These are phyloP conservation scores for Silurus asotus DNA, from an alignment of 2,113 vertebrate species.

Conservation along the genomic window DNA sequence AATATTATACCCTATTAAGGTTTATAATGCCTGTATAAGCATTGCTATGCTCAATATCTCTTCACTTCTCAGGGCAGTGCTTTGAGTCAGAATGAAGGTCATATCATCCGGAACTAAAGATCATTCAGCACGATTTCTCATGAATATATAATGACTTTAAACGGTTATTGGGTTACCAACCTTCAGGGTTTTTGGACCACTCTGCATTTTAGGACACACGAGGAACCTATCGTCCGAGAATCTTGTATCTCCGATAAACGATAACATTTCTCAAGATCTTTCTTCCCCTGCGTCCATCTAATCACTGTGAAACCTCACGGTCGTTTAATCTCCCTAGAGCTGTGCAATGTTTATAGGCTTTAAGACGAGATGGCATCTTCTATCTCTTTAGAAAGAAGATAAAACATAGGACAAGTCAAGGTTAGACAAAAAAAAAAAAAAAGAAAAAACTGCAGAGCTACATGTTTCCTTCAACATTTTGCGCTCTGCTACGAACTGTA, in stretches of 20 bases:
- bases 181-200: neutral
- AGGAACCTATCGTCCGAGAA: neutral
- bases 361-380: neutral
- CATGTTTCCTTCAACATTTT: neutral
- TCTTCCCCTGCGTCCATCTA: neutral
- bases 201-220: neutral
- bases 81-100: constrained; percentile 15
- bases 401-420: neutral
- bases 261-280: neutral
- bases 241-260: neutral
- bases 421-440: neutral
- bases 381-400: neutral
- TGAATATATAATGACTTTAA: constrained; percentile 35
- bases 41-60: constrained; percentile 33
- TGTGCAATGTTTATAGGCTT: neutral
- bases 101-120: constrained; percentile 26
- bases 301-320: neutral
- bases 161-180: constrained; percentile 26
- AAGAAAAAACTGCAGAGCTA: neutral
- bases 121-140: constrained; percentile 29
- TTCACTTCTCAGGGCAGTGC: constrained; percentile 4
- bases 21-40: constrained; percentile 43
- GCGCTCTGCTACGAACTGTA: neutral
- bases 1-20: constrained; percentile 38
- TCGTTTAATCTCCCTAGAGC: neutral